Percentiles rank a stretch among this genome's conserved stretches.
Evolutionary conservation across 2,888 invertebrate species (phyloP).

Genomic region (Sesia bembeciformis): DNA sequence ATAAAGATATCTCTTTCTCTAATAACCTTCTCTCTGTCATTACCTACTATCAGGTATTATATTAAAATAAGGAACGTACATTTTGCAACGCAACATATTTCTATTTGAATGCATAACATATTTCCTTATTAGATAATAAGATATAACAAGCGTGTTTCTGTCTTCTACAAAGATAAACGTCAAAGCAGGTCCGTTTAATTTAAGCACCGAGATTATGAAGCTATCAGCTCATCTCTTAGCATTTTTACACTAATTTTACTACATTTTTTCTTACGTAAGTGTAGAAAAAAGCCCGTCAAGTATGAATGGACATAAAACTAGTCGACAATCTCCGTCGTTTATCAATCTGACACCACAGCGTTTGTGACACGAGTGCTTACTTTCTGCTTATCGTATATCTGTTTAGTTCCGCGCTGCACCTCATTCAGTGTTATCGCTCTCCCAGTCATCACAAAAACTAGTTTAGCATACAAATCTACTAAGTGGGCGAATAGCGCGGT

Average conservation of each 20-base stretch:
- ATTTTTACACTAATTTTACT: neutral
- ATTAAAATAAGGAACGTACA: too few relatives aligned
- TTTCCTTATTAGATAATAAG: too few relatives aligned
- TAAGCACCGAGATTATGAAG: neutral
- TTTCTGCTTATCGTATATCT: conserved; percentile 40
- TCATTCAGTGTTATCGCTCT: conserved; percentile 19
- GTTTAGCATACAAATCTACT: conserved; percentile 56
- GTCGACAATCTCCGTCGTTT: conserved; percentile 35
- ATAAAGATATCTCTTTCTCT: too few relatives aligned
- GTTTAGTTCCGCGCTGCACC: conserved; percentile 20
- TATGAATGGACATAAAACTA: conserved; percentile 44
- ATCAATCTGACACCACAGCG: conserved; percentile 42
- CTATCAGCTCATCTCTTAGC: neutral
- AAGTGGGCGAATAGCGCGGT: conserved; percentile 44
- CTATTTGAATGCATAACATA: too few relatives aligned
- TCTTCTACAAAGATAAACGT: neutral
- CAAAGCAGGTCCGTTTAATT: neutral
- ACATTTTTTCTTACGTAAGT: neutral
- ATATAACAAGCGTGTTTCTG: too few relatives aligned
- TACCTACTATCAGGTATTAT: too few relatives aligned
- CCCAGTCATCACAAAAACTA: conserved; percentile 37
- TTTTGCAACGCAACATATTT: too few relatives aligned
- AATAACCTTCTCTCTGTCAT: too few relatives aligned
- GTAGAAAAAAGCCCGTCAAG: conserved; percentile 17
- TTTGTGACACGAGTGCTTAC: conserved; percentile 30